Percentiles rank a stretch among this genome's conserved stretches.
phyloP scores from a whole-genome alignment of 2,888 invertebrate genomes.

The Parascotia fuliginaria region DNA sequence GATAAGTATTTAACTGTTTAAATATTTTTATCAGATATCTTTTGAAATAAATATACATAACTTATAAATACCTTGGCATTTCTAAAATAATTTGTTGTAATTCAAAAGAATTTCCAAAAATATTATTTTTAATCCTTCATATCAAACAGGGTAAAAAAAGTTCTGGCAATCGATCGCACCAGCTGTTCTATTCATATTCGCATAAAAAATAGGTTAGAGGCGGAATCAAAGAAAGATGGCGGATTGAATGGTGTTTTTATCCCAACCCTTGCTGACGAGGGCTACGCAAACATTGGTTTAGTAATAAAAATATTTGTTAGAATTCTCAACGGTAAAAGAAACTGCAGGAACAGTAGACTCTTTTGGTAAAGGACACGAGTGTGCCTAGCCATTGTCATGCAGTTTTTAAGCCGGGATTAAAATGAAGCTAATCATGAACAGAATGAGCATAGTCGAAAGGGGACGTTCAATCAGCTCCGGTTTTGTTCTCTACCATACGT shows the following conservation, averaged over 20 bases:
- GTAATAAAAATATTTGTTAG: slow-evolving; percentile 84
- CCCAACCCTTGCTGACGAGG: slow-evolving; percentile 76
- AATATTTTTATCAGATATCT: not conserved
- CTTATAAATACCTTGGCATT: too few species aligned
- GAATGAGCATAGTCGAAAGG: slow-evolving; percentile 44
- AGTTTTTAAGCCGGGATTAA: slow-evolving; percentile 80
- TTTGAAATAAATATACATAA: not conserved
- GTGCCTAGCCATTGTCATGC: slow-evolving; percentile 73
- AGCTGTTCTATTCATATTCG: slow-evolving; percentile 72
- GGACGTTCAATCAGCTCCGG: slow-evolving; percentile 37
- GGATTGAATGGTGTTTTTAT: slow-evolving; percentile 69
- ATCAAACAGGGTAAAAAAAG: slow-evolving; percentile 54
- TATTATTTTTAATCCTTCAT: slow-evolving; percentile 42
- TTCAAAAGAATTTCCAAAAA: not conserved
- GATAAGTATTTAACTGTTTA: too few species aligned
- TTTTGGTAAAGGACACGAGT: slow-evolving; percentile 66
- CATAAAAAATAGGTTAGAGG: slow-evolving; percentile 64
- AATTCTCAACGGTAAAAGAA: slow-evolving; percentile 71
- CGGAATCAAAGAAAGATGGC: slow-evolving; percentile 70
- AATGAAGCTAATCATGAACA: slow-evolving; percentile 74
- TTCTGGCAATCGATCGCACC: slow-evolving; percentile 56
- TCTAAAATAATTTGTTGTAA: not conserved
- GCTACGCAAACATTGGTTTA: slow-evolving; percentile 81
- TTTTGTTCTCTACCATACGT: slow-evolving; percentile 40
- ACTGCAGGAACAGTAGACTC: slow-evolving; percentile 53